Base-by-base conservation (phyloP, 2,888 invertebrate species). In the Sarcophaga subvicina region DNA sequence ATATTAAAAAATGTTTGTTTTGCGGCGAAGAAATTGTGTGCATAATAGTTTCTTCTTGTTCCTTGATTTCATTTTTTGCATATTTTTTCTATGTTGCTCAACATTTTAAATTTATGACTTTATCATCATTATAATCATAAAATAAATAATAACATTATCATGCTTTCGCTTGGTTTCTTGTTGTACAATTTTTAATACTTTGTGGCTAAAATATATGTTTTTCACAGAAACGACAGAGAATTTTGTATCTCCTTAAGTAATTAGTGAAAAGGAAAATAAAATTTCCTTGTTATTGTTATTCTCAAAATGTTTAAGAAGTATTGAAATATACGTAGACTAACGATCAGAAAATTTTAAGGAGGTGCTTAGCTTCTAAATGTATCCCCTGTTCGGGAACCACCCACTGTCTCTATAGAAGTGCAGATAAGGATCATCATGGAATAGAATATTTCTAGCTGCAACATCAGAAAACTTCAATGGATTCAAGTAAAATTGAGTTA, bases 71-170 rank as follows among this genome's bases (percentile, higher is more conserved):
- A 0, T 25, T 8, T 47, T 70, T 37, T 67, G 14, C 59, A 59
- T 14, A 17, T 59, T 59, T n/a, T 17, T 14, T 72, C 62, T 45
- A 5, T n/a, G 8, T 49, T 20, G 62, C 62, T 4, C 22, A 63
- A 75, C 69, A 73, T 63, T 79, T 84, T 80, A 66, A 80, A 73
- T 80, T 84, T 80, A 73, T 54, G 73, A 73, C 70, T 79, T 79
- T 70, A 72, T 69, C 20, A 62, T 20, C 62, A 62, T 72, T 63
- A 62, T 71, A 60, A 80, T 66, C 75, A 66, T 76, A 76, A 75
- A 83, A 69, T 67, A 82, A 77, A 83, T 77, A 59, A 69, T 17
- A 83, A 70, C 27, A 77, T 72, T 83, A 71, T 66, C 59, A 72
- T 37, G 25, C 10, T 20, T 54, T 64, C 14, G 54, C 5, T 17